phyloP scores from a whole-genome alignment of 2,797 vertebrate species.

The Enteromius anoplus region DNA sequence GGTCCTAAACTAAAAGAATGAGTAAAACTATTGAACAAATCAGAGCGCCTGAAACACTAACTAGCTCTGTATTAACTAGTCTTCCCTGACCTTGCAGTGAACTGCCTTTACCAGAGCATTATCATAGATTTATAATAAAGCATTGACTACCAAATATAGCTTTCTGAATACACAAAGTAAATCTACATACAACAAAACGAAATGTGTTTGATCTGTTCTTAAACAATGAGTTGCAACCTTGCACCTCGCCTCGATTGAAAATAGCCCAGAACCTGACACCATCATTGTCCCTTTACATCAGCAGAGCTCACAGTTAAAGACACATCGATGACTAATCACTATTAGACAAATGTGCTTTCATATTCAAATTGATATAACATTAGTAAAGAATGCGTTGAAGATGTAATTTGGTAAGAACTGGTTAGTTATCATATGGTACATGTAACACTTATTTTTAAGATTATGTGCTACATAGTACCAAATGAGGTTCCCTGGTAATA shows the following conservation, averaged over 20 bases:
- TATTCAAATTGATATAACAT: neutral
- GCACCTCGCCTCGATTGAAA: neutral
- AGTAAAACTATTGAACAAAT: neutral
- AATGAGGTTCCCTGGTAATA: no score
- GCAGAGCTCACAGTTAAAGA: constrained; percentile 1
- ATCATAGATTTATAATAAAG: neutral
- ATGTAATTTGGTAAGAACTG: no score
- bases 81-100: neutral
- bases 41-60: neutral
- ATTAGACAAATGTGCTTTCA: neutral
- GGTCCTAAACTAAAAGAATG: neutral
- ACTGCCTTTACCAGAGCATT: neutral
- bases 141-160: neutral
- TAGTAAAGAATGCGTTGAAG: neutral
- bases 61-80: neutral
- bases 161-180: neutral
- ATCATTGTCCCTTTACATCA: constrained; percentile 17
- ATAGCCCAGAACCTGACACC: constrained; percentile 42
- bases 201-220: neutral
- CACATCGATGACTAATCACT: neutral
- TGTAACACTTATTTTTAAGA: no score
- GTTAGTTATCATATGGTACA: no score
- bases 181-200: neutral
- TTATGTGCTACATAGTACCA: no score
- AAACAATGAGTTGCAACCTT: constrained; percentile 23